Base-by-base conservation (phyloP, 2,797 vertebrate genomes). In the Bufotes viridis region DNA sequence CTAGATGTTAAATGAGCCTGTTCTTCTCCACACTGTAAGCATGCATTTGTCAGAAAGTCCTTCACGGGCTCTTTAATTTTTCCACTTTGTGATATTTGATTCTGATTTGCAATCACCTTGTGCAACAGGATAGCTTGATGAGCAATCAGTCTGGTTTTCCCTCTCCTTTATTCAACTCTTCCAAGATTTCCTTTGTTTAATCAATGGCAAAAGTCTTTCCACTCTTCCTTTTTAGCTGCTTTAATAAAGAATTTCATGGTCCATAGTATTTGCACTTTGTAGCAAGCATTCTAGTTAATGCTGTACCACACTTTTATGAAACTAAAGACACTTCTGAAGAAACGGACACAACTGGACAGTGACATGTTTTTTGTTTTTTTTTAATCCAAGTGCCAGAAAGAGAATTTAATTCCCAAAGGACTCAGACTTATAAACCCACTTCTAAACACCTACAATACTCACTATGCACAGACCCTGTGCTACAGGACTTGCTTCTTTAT, bases 101-200 rank as follows among this genome's bases (percentile, higher is more conserved):
- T 85, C 72, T 85, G 83, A 85, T 76, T 85, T 85, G 72, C 67
- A 85, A 85, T 85, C 83, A 85, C 72, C 57, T 85, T 85, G 57
- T 63, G 83, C 83, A 51, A 51, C 67, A 85, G 58, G 72, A 76
- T 76, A 76, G 20, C 72, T 76, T 85, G 83, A 76, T 85, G 72
- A 85, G 83, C 72, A 85, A 85, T 85, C 83, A 85, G 83, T 53
- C 83, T 85, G 72, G 51, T 63, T 85, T 76, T 51, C 61, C 67
- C 2, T 29, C 13, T 74, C 34, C 55, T 22, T 58, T 84, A 22
- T 84, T 72, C 53, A 42, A 58, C 34, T 61, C 57, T 76, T 84
- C 34, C 57, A 76, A 76, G 69, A 84, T 85, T 85, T 49, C 58
- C n/a, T 63, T 29, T 85, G 34, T 24, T 49, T 75, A 51, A 81